These are phyloP conservation scores for Smittia aterrima DNA, from an alignment of 2,888 invertebrate species.

Conservation along the genomic window DNA sequence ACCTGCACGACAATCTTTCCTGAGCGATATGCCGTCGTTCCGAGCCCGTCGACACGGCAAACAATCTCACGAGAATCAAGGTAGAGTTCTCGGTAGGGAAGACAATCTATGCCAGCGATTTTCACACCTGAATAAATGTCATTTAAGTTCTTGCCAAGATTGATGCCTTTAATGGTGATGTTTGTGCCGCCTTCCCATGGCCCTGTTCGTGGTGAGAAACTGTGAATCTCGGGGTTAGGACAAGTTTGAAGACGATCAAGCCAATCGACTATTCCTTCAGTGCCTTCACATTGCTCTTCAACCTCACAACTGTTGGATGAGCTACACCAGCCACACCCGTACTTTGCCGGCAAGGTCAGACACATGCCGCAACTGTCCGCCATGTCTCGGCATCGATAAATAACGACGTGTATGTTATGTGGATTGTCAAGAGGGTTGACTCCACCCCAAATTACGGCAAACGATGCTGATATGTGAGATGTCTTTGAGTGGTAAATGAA, in stretches of 20 bases:
- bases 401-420: conserved; percentile 81
- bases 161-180: conserved; percentile 92
- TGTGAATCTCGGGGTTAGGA: conserved; percentile 89
- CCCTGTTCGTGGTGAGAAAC: conserved; percentile 81
- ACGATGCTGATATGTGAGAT: conserved; percentile 89
- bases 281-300: conserved; percentile 78
- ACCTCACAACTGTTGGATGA: conserved; percentile 89
- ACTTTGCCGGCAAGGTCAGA: conserved; percentile 84
- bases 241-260: conserved; percentile 88
- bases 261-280: conserved; percentile 66
- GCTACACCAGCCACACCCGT: conserved; percentile 96
- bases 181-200: conserved; percentile 96
- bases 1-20: conserved; percentile 91
- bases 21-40: conserved; percentile 68
- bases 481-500: conserved; percentile 87
- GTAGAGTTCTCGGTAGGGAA: conserved; percentile 84
- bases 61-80: conserved; percentile 88
- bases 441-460: conserved; percentile 94
- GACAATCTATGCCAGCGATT: conserved; percentile 89
- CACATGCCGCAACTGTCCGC: conserved; percentile 98
- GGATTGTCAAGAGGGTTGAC: conserved; percentile 95
- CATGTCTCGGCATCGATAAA: conserved; percentile 81
- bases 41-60: conserved; percentile 88
- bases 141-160: conserved; percentile 87
- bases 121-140: conserved; percentile 92